phyloP scores from a whole-genome alignment of 1,140 invertebrate species.

The Bombyx mori region DNA sequence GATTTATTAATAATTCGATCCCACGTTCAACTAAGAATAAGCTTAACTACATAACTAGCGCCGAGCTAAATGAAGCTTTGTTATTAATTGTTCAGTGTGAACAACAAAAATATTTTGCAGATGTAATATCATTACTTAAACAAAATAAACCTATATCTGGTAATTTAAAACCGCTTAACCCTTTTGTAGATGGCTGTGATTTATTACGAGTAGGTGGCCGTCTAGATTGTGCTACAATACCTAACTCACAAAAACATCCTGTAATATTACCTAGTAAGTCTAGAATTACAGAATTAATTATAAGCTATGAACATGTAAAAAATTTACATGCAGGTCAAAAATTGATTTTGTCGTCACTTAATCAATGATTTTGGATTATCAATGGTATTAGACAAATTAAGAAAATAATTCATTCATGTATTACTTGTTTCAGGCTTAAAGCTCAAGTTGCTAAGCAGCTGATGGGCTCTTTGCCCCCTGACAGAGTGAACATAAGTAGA shows the following conservation, averaged over 20 bases:
- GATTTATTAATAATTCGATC: not conserved
- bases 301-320: conserved; percentile 24
- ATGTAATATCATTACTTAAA: not conserved
- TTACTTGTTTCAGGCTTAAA: conserved; percentile 13
- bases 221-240: conserved; percentile 15
- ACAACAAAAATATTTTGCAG: conserved; percentile 2
- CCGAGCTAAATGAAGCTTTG: conserved; percentile 1
- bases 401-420: conserved; percentile 15
- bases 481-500: conserved; percentile 19
- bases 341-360: conserved; percentile 9
- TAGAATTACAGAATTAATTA: conserved; percentile 25
- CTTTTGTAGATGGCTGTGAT: conserved; percentile 22
- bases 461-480: conserved; percentile 23
- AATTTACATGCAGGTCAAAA: conserved; percentile 22
- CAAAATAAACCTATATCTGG: conserved; percentile 9
- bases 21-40: not conserved
- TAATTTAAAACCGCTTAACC: conserved; percentile 7
- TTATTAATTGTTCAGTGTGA: conserved; percentile 7
- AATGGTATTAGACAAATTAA: conserved; percentile 12
- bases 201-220: conserved; percentile 37
- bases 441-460: conserved; percentile 9
- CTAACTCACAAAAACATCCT: conserved; percentile 27
- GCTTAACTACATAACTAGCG: conserved; percentile 3
- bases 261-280: conserved; percentile 23
- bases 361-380: conserved; percentile 21